A percentile compares a stretch with the other conserved stretches of the same genome.
Conservation (phyloP, 2,113 vertebrate species). For the Centropus unirufus region DNA sequence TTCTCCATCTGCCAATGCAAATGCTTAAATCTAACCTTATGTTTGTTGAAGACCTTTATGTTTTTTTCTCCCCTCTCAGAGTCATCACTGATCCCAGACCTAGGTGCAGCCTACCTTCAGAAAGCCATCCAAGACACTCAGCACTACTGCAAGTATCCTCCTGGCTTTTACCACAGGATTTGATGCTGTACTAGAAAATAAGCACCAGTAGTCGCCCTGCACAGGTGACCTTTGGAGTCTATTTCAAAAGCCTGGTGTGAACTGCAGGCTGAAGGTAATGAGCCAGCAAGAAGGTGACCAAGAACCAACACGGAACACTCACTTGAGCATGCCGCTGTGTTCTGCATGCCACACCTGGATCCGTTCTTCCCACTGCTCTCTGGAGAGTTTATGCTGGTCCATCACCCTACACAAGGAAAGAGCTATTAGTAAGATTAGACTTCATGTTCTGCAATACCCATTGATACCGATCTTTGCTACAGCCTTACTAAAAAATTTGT, state of each 20-base stretch:
- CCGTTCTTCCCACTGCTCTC: conserved; percentile 97
- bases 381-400: conserved; percentile 94
- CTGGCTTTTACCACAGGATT: background rate
- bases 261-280: background rate
- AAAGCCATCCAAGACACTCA: background rate
- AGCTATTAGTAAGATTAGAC: background rate
- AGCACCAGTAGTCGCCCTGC: background rate
- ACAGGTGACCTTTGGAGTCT: background rate
- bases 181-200: background rate
- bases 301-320: conserved; percentile 52
- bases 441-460: background rate
- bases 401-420: conserved; percentile 81
- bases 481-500: background rate
- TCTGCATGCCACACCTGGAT: conserved; percentile 98
- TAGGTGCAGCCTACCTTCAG: background rate
- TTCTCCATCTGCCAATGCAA: background rate
- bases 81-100: background rate
- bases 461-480: background rate
- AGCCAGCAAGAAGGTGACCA: background rate
- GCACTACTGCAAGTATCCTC: background rate
- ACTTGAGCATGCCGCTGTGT: conserved; percentile 93
- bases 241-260: background rate
- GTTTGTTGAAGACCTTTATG: background rate
- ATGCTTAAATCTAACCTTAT: too few species aligned
- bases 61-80: background rate